A percentile compares a stretch with the other conserved stretches of the same genome.
Evolutionary conservation across 2,113 vertebrate genomes (phyloP).

Genomic region (Saguinus imperator): DNA sequence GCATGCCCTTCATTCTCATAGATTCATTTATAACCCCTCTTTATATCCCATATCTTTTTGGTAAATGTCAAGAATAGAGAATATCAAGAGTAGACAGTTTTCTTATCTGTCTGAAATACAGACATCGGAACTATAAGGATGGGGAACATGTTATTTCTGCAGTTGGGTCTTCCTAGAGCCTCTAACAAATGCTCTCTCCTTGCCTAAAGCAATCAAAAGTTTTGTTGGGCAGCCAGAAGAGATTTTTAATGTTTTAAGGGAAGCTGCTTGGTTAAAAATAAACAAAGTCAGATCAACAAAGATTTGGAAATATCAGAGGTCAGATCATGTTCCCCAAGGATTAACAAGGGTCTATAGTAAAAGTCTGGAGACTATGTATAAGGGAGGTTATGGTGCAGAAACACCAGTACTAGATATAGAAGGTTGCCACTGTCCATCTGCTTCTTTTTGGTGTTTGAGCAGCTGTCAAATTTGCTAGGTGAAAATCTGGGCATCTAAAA

Average conservation of each 20-base stretch:
- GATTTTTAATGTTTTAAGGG: slow-evolving; percentile 39
- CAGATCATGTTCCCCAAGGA: slow-evolving; percentile 26
- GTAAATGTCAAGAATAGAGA: slow-evolving; percentile 29
- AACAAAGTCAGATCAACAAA: slow-evolving; percentile 21
- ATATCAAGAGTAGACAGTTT: neutral
- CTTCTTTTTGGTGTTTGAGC: neutral
- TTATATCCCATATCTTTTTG: neutral
- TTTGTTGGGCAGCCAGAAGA: slow-evolving; percentile 44
- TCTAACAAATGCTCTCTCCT: slow-evolving; percentile 26
- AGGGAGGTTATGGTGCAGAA: slow-evolving; percentile 7
- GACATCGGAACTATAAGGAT: neutral
- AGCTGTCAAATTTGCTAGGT: neutral
- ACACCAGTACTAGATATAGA: slow-evolving; percentile 29
- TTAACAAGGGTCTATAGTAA: slow-evolving; percentile 24
- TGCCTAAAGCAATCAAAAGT: slow-evolving; percentile 37
- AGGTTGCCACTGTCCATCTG: neutral
- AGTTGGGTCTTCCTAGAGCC: neutral
- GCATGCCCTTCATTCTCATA: neutral
- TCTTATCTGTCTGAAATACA: slow-evolving; percentile 22
- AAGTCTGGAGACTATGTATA: slow-evolving; percentile 10
- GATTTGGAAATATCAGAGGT: slow-evolving; percentile 51
- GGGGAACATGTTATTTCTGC: slow-evolving; percentile 7
- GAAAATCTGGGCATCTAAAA: slow-evolving; percentile 16
- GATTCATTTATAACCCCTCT: neutral
- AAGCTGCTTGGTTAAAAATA: slow-evolving; percentile 56